Base-by-base conservation (phyloP, 2,888 invertebrate species). In the Autographa gamma region DNA sequence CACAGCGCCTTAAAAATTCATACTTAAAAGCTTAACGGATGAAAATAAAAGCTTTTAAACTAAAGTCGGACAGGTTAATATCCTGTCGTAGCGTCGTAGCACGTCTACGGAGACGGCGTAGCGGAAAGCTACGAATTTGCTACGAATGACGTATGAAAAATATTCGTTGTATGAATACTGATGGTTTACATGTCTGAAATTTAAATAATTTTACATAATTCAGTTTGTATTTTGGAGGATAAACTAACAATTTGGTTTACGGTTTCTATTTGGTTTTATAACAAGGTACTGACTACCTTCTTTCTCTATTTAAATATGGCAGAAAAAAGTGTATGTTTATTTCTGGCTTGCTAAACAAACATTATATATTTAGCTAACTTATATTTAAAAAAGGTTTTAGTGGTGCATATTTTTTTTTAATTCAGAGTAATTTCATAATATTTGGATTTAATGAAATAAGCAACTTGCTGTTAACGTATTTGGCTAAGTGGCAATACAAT, bases 31-130 rank as follows among this genome's bases (percentile, higher is more conserved):
- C 74, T 73, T 71, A 71, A 75, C 73, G 74, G 76, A 76, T 75
- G 72, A 78, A 76, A 82, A 80, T 77, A 76, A 76, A 77, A 77
- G 76, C 71, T 80, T 81, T 73, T 69, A 64, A 76, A 76, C 70
- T 74, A 41, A 68, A 79, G 60, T 66, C 72, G 38, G 79, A 80
- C 74, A 74, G 77, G 75, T 84, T 84, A 84, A 83, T 82, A 84
- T 83, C 83, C 80, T 82, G 81, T 48, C 48, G 48, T 41, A 41
- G 41, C 41, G 13, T 81, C 80, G 82, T 80, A 82, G 84, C 82
- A 75, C 76, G 84, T 80, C 82, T 82, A 75, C 77, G 72, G 66
- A 19, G 54, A 70, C 76, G 34, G 59, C 79, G 82, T 81, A 83
- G 79, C 73, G 65, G 64, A 61, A 62, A 64, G 70, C 82, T 84